These are phyloP conservation scores for Chorisops tibialis DNA, from an alignment of 2,888 invertebrate genomes.

Conservation along the genomic window DNA sequence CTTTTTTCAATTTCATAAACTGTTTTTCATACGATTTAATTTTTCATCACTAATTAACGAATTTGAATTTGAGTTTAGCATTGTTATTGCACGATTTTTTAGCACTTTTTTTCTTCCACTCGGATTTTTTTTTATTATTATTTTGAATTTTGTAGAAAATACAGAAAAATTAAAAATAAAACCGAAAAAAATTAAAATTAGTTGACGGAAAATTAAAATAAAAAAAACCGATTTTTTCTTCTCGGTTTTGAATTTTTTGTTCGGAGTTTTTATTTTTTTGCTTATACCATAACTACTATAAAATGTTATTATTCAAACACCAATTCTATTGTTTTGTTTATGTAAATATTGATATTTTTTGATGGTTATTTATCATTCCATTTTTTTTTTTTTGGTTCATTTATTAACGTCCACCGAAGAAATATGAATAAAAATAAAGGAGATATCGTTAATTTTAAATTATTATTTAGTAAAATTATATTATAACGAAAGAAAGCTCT, in stretches of 20 bases:
- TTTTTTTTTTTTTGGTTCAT: too few relatives aligned
- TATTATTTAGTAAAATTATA: too few relatives aligned
- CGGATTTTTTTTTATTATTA: constrained; percentile 6
- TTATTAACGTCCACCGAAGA: too few relatives aligned
- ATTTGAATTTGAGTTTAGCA: constrained; percentile 14
- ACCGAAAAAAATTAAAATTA: not conserved
- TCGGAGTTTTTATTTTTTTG: not conserved
- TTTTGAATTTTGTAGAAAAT: not conserved
- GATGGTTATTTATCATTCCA: too few relatives aligned
- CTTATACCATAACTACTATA: constrained; percentile 31
- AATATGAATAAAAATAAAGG: too few relatives aligned
- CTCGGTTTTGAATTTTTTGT: not conserved
- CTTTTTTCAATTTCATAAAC: not conserved
- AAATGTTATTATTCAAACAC: constrained; percentile 25
- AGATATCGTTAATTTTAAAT: too few relatives aligned
- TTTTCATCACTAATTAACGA: constrained; percentile 10
- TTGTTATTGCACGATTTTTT: constrained; percentile 5
- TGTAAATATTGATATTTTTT: too few relatives aligned
- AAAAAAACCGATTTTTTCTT: constrained; percentile 2
- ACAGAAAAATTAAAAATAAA: not conserved
- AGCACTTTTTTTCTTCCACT: constrained; percentile 2
- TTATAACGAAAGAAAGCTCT: too few relatives aligned
- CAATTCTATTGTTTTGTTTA: constrained; percentile 8
- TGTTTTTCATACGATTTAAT: constrained; percentile 10
- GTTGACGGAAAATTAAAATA: not conserved